Evolutionary conservation across 2,113 vertebrate genomes (phyloP).

Genomic region (Sterna hirundo): DNA sequence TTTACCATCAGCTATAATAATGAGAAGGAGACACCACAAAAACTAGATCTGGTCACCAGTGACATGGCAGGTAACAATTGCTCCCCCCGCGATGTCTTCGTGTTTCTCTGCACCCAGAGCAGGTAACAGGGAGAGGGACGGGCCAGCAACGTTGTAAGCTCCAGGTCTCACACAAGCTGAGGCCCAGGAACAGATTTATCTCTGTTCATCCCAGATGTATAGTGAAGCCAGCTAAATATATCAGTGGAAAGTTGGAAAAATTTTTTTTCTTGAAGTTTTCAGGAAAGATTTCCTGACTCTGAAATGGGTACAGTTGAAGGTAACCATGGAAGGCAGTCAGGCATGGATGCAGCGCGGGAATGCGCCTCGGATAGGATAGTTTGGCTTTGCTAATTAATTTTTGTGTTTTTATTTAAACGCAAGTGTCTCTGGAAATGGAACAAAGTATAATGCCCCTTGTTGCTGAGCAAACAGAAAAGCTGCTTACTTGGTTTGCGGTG

Average conservation of each 20-base stretch:
- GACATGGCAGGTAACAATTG: slow-evolving; percentile 79
- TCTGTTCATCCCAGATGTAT: not conserved
- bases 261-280: not conserved
- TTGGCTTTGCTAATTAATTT: not conserved
- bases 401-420: not conserved
- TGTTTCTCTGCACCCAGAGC: not conserved
- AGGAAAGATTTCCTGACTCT: not conserved
- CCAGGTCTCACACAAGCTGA: not conserved
- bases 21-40: slow-evolving; percentile 81
- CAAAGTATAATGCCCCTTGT: not conserved
- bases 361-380: not conserved
- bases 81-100: not conserved
- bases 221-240: not conserved
- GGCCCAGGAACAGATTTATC: not conserved
- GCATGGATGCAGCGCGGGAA: not conserved
- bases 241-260: too few species aligned
- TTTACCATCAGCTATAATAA: slow-evolving; percentile 87
- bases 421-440: not conserved
- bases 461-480: not conserved
- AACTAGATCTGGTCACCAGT: slow-evolving; percentile 83
- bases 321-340: not conserved
- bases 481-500: not conserved
- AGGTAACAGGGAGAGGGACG: not conserved
- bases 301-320: not conserved
- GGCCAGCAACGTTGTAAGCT: not conserved